These are phyloP conservation scores for Zaprionus nigranus DNA, from an alignment of 1,140 invertebrate genomes.

Conservation along the genomic window DNA sequence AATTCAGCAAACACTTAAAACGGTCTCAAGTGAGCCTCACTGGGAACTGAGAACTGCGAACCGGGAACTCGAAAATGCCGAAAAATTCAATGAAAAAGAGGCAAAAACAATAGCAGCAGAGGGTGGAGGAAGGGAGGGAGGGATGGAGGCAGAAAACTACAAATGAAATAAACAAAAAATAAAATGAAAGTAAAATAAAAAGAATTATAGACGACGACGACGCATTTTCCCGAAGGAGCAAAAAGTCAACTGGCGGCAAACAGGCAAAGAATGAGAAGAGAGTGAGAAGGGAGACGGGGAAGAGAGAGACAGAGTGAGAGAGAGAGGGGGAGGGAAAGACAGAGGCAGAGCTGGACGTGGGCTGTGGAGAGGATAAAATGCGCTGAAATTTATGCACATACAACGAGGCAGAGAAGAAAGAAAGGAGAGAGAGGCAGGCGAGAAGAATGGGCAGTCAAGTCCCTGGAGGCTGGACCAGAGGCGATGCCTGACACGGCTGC, in stretches of 20 bases:
- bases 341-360: not conserved
- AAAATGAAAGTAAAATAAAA: constrained; percentile 29
- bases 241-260: constrained; percentile 58
- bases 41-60: not conserved
- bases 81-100: constrained; percentile 62
- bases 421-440: not conserved
- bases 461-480: constrained; percentile 41
- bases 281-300: not conserved
- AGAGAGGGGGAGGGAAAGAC: constrained; percentile 2
- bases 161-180: constrained; percentile 22
- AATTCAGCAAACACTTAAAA: constrained; percentile 75
- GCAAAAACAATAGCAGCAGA: constrained; percentile 9
- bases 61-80: constrained; percentile 18
- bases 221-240: constrained; percentile 46
- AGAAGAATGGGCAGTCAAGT: constrained; percentile 29
- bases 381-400: constrained; percentile 53
- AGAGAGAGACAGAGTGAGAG: not conserved
- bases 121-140: not conserved
- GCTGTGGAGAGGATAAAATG: constrained; percentile 11
- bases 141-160: constrained; percentile 17
- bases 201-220: constrained; percentile 33
- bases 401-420: not conserved
- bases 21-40: constrained; percentile 64
- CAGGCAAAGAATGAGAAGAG: constrained; percentile 38
- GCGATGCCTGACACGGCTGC: constrained; percentile 2